Evolutionary conservation across 2,113 vertebrate genomes (phyloP).

Genomic region (Oceanodroma tethys): DNA sequence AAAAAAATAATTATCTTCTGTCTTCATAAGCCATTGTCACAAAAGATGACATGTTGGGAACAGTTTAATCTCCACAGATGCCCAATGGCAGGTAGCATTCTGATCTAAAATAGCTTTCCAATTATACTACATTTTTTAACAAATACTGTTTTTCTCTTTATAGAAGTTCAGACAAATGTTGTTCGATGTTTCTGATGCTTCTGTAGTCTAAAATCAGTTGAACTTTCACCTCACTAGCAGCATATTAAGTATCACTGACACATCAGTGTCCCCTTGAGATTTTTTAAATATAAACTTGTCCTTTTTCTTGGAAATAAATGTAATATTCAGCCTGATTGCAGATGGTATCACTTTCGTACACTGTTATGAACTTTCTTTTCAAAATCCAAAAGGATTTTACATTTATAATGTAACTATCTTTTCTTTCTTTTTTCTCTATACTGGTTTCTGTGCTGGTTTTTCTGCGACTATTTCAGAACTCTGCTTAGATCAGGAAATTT

Average conservation of each 20-base stretch:
- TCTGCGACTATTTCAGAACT: not conserved
- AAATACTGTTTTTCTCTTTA: not conserved
- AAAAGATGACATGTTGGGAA: constrained; percentile 20
- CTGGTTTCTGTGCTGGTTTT: not conserved
- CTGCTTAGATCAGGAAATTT: not conserved
- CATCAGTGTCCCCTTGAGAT: not conserved
- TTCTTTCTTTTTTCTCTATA: not conserved
- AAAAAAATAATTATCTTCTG: constrained; percentile 14
- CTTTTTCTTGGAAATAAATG: not conserved
- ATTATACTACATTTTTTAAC: not conserved
- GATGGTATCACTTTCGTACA: not conserved
- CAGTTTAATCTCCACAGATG: constrained; percentile 36
- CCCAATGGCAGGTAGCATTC: constrained; percentile 27
- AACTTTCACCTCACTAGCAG: not conserved
- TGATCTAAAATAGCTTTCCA: constrained; percentile 1
- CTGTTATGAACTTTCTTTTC: not conserved
- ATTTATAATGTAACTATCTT: not conserved
- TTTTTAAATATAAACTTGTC: not conserved
- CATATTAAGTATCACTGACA: not conserved
- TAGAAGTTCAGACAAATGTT: not conserved
- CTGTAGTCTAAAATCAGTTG: not conserved
- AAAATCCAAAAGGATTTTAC: not conserved
- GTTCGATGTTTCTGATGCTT: not conserved
- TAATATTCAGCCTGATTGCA: not conserved
- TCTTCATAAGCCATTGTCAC: constrained; percentile 8